Percentiles rank a stretch among this genome's conserved stretches.
phyloP scores from a whole-genome alignment of 2,113 vertebrate genomes.

The Nannobrachium achirus region DNA sequence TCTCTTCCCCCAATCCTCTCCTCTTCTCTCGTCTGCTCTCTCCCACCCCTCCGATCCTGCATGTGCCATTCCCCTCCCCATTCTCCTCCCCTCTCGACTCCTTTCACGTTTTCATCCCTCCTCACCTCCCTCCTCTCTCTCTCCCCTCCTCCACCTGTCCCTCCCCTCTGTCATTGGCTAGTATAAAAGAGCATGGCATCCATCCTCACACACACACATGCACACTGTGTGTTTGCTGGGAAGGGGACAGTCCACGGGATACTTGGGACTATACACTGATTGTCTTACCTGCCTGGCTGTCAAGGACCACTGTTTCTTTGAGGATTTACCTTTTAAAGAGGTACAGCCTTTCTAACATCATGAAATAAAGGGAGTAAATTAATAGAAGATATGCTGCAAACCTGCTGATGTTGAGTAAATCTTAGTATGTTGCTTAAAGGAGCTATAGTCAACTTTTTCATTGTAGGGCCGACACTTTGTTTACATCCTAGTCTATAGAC shows the following conservation, averaged over 20 bases:
- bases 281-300: constrained; percentile 45
- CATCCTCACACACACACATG: constrained; percentile 55
- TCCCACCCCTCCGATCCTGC: constrained; percentile 40
- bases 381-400: neutral
- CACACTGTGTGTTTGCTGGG: constrained; percentile 54
- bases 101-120: constrained; percentile 40
- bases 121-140: constrained; percentile 35
- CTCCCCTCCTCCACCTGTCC: constrained; percentile 67
- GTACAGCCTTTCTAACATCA: constrained; percentile 51
- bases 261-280: constrained; percentile 44
- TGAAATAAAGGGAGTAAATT: constrained; percentile 10
- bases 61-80: constrained; percentile 50
- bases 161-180: constrained; percentile 68
- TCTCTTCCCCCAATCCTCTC: constrained; percentile 45
- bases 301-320: constrained; percentile 50
- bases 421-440: neutral
- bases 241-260: constrained; percentile 54
- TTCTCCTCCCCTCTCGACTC: constrained; percentile 27
- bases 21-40: constrained; percentile 34
- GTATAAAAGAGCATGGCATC: constrained; percentile 72
- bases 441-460: too few species aligned
- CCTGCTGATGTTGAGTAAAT: neutral
- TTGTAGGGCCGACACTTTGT: too few species aligned
- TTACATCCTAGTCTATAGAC: too few species aligned
- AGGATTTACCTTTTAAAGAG: constrained; percentile 59